phyloP scores from a whole-genome alignment of 2,888 invertebrate species.

The Thymelicus acteon region DNA sequence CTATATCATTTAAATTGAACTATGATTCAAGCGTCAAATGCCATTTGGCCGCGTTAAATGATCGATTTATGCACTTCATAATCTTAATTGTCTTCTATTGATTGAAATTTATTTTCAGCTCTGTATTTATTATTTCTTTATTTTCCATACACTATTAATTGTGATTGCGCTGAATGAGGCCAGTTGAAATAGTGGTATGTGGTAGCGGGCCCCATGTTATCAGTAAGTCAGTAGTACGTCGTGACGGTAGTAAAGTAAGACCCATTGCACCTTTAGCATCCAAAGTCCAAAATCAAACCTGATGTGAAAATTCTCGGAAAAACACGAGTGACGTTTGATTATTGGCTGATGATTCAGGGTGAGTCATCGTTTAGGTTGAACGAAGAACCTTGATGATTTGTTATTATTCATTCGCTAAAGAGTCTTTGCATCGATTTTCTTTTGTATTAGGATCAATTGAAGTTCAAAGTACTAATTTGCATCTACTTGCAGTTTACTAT shows the following conservation, averaged over 20 bases:
- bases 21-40: conserved; percentile 35
- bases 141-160: neutral
- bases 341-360: conserved; percentile 29
- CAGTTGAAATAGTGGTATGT: neutral
- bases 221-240: no score
- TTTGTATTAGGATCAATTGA: conserved; percentile 2
- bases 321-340: conserved; percentile 11
- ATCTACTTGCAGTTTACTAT: no score
- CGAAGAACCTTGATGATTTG: conserved; percentile 30
- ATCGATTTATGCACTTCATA: conserved; percentile 33
- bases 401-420: conserved; percentile 7
- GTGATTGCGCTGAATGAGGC: neutral
- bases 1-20: conserved; percentile 22
- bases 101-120: conserved; percentile 24
- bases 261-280: no score
- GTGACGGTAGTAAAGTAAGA: no score
- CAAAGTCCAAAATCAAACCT: conserved; percentile 12
- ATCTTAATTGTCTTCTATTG: conserved; percentile 24
- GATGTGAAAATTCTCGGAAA: conserved; percentile 35
- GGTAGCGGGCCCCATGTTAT: no score
- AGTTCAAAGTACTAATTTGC: neutral
- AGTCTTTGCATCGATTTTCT: conserved; percentile 26
- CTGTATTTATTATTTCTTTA: neutral
- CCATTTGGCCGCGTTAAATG: conserved; percentile 31
- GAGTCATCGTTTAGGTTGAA: conserved; percentile 33